These are phyloP conservation scores for Mionectes macconnelli DNA, from an alignment of 2,113 vertebrate species.

Conservation along the genomic window DNA sequence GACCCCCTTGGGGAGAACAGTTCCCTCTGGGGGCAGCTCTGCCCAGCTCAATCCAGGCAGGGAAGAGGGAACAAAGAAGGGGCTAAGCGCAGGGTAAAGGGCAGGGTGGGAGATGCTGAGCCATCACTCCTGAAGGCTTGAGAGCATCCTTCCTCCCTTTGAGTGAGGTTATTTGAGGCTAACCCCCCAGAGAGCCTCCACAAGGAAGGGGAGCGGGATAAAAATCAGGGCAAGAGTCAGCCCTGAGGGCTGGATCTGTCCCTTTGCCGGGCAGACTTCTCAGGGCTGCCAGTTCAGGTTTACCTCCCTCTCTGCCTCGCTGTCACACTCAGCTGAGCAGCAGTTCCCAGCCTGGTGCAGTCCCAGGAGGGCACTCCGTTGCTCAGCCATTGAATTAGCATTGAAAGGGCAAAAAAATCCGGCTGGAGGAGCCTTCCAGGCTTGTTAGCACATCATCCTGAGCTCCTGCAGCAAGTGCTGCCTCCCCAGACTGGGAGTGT, in stretches of 20 bases:
- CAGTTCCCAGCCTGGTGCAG: accelerated
- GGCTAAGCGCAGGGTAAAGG: accelerated
- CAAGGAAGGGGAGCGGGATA: neutral
- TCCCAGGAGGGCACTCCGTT: neutral
- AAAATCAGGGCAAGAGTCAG: neutral
- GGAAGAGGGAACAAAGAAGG: neutral
- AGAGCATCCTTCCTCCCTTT: neutral
- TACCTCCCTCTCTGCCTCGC: neutral
- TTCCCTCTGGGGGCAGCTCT: neutral
- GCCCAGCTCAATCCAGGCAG: neutral
- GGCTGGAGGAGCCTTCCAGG: neutral
- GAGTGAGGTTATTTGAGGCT: neutral
- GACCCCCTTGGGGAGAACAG: accelerated
- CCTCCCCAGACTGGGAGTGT: accelerated
- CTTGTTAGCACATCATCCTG: accelerated
- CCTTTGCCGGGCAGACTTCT: neutral
- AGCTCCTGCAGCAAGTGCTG: neutral
- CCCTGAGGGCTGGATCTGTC: neutral
- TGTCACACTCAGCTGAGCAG: neutral
- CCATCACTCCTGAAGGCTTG: neutral
- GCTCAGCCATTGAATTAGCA: neutral
- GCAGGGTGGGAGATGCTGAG: neutral
- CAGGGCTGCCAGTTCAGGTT: neutral
- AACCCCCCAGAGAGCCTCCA: neutral
- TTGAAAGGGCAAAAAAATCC: neutral